These are phyloP conservation scores for Chrysopa pallens DNA, from an alignment of 1,140 invertebrate genomes.

Conservation along the genomic window DNA sequence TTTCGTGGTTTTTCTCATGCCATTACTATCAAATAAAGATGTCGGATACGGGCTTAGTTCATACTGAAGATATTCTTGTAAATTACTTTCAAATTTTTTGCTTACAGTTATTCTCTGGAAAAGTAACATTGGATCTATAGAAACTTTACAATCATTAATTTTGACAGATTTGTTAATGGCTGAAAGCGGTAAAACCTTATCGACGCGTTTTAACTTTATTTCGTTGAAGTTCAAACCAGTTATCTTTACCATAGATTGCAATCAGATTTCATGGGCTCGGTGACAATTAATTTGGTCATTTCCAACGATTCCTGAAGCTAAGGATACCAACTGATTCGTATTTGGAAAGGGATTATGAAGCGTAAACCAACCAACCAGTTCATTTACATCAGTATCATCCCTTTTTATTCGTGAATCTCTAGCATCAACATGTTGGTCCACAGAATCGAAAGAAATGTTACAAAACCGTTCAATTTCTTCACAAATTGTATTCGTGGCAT, in stretches of 20 bases:
- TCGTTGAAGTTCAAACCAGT: constrained; percentile 13
- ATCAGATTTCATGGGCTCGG: constrained; percentile 12
- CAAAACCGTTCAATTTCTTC: constrained; percentile 14
- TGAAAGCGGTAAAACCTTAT: constrained; percentile 12
- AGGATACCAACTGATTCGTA: constrained; percentile 12
- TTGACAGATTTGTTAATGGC: constrained; percentile 9
- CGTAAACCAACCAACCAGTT: constrained; percentile 12
- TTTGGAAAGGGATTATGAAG: constrained; percentile 12
- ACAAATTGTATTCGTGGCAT: constrained; percentile 12
- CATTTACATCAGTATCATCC: constrained; percentile 10
- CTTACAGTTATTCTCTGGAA: constrained; percentile 20
- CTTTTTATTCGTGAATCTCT: constrained; percentile 13
- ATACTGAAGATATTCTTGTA: constrained; percentile 18
- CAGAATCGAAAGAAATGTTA: constrained; percentile 13
- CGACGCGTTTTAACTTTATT: constrained; percentile 11
- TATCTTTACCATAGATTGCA: constrained; percentile 11
- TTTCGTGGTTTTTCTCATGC: constrained; percentile 22
- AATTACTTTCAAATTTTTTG: constrained; percentile 15
- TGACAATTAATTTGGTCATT: constrained; percentile 12
- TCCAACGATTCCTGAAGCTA: constrained; percentile 12
- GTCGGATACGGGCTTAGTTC: constrained; percentile 21
- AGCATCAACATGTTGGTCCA: constrained; percentile 20
- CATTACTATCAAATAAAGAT: constrained; percentile 20
- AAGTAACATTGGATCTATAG: constrained; percentile 19
- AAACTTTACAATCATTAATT: constrained; percentile 13